Evolutionary conservation across 2,797 vertebrate species (phyloP), one percentile per base, ranked within the genome.

Genomic region (Diplodus sargus): DNA sequence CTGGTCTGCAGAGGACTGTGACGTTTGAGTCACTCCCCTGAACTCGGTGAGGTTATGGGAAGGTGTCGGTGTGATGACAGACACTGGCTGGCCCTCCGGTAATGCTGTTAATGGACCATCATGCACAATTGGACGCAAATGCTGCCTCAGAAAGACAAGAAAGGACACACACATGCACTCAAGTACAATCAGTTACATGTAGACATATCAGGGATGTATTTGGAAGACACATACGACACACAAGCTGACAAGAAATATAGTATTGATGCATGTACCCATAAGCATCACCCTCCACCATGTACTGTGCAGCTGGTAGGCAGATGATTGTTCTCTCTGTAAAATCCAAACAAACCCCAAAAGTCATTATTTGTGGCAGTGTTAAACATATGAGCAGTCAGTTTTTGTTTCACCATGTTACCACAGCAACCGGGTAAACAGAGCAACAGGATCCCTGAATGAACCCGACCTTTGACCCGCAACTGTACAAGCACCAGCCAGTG

Each of bases 1-100:
- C 83, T 87, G 72, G 16, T 63, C 51, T 83, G 72, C 64, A 85
- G 39, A 52, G 42, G 20, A 63, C 85, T 79, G 85, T 82, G 85
- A 85, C 34, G 1, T 58, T 8, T 67, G 52, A 57, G 53, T 78
- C 49, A 62, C 5, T 1, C 4, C 67, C 22, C 39, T 13, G 13
- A 43, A 53, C 51, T 49, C 49, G 51, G 59, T 70, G 25, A 73
- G 64, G 42, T 77, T 53, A 60, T 5, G 9, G 20, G 62, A 39
- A 67, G 45, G 65, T 76, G 76, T 43, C 12, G 30, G 25, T 30
- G 30, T 64, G 75, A 74, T 78, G 87, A 82, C 81, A 85, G 73
- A 74, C 23, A n/a, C 20, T 17, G 25, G 25, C 14, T 34, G 30
- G 59, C 65, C 39, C 48, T 53, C 62, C 79, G 63, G 79, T 81